A percentile compares a stretch with the other conserved stretches of the same genome.
Conservation (phyloP, 2,888 invertebrate species). For the Himalopsyche tibetana region DNA sequence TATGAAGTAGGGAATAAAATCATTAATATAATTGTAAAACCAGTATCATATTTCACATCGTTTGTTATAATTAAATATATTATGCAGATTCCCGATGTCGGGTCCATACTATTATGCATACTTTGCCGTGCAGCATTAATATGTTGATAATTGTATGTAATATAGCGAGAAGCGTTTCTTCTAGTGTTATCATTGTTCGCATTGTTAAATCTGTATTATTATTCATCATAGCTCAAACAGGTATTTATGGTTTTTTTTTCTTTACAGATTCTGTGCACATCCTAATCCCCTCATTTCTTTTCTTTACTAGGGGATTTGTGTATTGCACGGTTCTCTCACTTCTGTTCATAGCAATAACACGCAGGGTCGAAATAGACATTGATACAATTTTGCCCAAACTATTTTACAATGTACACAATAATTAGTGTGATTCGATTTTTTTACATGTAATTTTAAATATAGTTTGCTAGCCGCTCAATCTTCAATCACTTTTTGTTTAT, state of each 20-base stretch:
- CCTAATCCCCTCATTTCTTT: not conserved
- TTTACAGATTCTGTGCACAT: not conserved
- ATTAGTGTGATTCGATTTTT: no score
- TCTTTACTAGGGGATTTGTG: not conserved
- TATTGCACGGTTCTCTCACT: not conserved
- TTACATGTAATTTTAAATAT: no score
- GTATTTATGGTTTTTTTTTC: not conserved
- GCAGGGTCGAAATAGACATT: not conserved
- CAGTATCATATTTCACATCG: not conserved
- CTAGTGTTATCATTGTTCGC: conserved; percentile 7
- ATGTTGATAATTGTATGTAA: conserved; percentile 26
- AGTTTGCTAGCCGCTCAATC: no score
- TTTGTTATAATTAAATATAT: not conserved
- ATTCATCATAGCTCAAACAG: conserved; percentile 21
- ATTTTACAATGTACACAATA: no score
- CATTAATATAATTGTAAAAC: no score
- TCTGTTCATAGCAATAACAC: not conserved
- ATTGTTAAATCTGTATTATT: conserved; percentile 9
- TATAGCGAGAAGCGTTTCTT: conserved; percentile 31
- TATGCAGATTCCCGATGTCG: not conserved
- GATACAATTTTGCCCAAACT: no score
- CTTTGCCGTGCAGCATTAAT: not conserved
- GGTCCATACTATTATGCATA: not conserved
- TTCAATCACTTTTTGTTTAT: no score
- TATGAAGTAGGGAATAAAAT: no score